phyloP scores from a whole-genome alignment of 2,888 invertebrate species.

The Volucella inflata region DNA sequence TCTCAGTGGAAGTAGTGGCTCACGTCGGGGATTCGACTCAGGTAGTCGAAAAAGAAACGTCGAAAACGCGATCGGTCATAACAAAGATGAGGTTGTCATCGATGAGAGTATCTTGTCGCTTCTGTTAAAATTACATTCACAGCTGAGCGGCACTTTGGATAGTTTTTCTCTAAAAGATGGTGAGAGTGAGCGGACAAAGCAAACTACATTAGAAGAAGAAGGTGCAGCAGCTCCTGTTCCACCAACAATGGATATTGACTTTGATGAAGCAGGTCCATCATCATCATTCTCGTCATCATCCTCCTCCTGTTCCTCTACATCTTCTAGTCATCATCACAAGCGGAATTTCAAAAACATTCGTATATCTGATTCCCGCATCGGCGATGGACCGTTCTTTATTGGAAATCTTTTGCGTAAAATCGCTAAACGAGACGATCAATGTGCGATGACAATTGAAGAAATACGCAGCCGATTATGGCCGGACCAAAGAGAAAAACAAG shows the following conservation, averaged over 20 bases:
- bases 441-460: slow-evolving; percentile 88
- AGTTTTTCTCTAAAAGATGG: slow-evolving; percentile 88
- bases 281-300: slow-evolving; percentile 73
- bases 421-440: slow-evolving; percentile 88
- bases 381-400: slow-evolving; percentile 95
- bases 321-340: slow-evolving; percentile 64
- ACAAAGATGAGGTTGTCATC: slow-evolving; percentile 86
- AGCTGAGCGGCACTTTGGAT: slow-evolving; percentile 92
- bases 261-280: slow-evolving; percentile 81
- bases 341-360: slow-evolving; percentile 79
- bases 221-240: slow-evolving; percentile 40
- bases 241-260: slow-evolving; percentile 81
- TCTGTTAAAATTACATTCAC: slow-evolving; percentile 94
- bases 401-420: slow-evolving; percentile 91
- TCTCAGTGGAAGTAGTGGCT: slow-evolving; percentile 76
- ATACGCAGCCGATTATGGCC: slow-evolving; percentile 92
- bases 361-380: slow-evolving; percentile 84
- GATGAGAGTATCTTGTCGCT: slow-evolving; percentile 96
- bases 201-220: slow-evolving; percentile 26
- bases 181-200: slow-evolving; percentile 71
- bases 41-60: slow-evolving; percentile 81
- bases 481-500: slow-evolving; percentile 90
- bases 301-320: slow-evolving; percentile 52
- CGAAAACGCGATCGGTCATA: slow-evolving; percentile 82
- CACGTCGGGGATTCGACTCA: slow-evolving; percentile 79